Base-by-base conservation (phyloP, 2,113 vertebrate species). In the Albula goreensis region DNA sequence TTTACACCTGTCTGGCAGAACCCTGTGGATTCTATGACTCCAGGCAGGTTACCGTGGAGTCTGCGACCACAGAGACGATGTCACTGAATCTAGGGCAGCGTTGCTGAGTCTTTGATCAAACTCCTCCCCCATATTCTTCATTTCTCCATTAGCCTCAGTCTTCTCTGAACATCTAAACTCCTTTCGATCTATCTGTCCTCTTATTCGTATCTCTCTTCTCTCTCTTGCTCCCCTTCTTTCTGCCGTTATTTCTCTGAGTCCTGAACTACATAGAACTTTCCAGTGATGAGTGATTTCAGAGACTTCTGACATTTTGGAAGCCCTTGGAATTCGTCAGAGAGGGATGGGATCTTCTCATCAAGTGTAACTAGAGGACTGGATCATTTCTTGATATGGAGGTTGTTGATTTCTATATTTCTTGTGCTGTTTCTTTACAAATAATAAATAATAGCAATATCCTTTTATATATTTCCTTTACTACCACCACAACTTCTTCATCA, bases 1-100 rank as follows among this genome's bases (percentile, higher is more conserved):
- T 90, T 90, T 86, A 89, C 82, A 88, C 87, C 86, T 88, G 87
- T 89, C 90, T 87, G 86, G 87, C 88, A 80, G 49, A 41, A 87
- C 79, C 56, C 50, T 48, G 80, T n/a, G 48, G 80, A 80, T 86
- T 9, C n/a, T 22, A 78, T 70, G 0, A 70, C 11, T 53, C 83
- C 63, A 85, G 77, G 53, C 50, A 78, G 85, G 74, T 3, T 80
- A 6, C 15, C 48, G 17, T 6, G 41, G 51, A 52, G 84, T 48
- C 50, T 12, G 70, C 31, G 70, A 78, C 86, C 79, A 50, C 66
- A 53, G 82, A 85, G 82, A 50, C 13, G 22, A 80, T 84, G 56
- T 66, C 81, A 82, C 12, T 19, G 84, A 88, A 91, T 88, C 66
- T 89, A 78, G 86, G 89, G 66, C 85, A 88, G 19, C 50, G 80